A percentile compares a stretch with the other conserved stretches of the same genome.
These are phyloP conservation scores for Brachypalpus laphriformis DNA, from an alignment of 2,888 invertebrate genomes.

Conservation along the genomic window DNA sequence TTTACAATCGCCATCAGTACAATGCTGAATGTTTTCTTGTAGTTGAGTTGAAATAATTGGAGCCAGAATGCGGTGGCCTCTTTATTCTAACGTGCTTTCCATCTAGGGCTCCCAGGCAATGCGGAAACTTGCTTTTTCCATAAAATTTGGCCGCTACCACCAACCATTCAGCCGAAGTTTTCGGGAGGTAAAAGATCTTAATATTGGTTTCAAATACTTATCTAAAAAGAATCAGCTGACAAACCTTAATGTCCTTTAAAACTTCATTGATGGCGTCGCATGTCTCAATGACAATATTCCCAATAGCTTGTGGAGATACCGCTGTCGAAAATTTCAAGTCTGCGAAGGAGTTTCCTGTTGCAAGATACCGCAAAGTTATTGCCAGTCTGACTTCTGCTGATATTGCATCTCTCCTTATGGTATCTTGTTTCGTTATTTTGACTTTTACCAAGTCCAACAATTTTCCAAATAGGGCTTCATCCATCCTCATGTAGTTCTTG, in stretches of 20 bases:
- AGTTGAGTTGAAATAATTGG: constrained; percentile 59
- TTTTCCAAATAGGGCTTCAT: constrained; percentile 22
- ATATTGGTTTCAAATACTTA: constrained; percentile 18
- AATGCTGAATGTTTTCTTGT: constrained; percentile 65
- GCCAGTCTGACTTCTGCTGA: constrained; percentile 68
- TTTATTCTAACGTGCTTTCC: constrained; percentile 63
- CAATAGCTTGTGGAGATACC: constrained; percentile 69
- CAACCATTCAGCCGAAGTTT: constrained; percentile 43
- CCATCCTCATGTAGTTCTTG: constrained; percentile 35
- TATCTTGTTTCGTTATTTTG: constrained; percentile 64
- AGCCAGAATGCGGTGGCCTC: constrained; percentile 55
- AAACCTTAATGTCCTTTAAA: constrained; percentile 58
- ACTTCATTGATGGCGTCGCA: constrained; percentile 59
- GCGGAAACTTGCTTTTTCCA: constrained; percentile 53
- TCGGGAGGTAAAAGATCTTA: constrained; percentile 39
- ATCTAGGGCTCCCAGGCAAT: constrained; percentile 59
- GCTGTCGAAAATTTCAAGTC: constrained; percentile 69
- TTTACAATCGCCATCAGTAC: constrained; percentile 53
- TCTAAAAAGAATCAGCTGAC: background rate
- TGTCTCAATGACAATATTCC: constrained; percentile 70
- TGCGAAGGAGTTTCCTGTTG: constrained; percentile 74
- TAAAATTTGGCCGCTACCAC: constrained; percentile 33
- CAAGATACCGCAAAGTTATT: constrained; percentile 72
- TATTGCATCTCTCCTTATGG: constrained; percentile 73
- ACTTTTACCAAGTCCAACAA: constrained; percentile 30